A percentile compares a stretch with the other conserved stretches of the same genome.
Conservation (phyloP, 2,888 invertebrate genomes). For the Ichneumoninae sp. region DNA sequence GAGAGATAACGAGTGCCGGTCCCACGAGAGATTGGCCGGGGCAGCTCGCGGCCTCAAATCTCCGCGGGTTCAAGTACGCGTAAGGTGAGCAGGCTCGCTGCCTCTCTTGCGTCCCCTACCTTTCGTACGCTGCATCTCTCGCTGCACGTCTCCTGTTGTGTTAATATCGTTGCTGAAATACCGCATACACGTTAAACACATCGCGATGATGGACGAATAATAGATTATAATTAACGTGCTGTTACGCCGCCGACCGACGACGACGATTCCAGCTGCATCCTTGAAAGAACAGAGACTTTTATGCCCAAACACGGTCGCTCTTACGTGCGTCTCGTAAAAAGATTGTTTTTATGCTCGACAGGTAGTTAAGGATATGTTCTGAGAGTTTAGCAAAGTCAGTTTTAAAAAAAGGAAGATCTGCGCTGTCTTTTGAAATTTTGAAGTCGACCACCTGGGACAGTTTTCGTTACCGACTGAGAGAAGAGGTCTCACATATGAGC, state of each 20-base stretch:
- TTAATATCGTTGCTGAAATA: slow-evolving; percentile 51
- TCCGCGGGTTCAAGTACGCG: slow-evolving; percentile 78
- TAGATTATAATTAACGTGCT: slow-evolving; percentile 60
- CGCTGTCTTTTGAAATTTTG: background rate
- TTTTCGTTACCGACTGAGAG: too few species aligned
- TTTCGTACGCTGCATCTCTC: background rate
- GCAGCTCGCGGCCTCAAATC: slow-evolving; percentile 74
- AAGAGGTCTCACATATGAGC: too few species aligned
- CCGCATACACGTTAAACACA: slow-evolving; percentile 21
- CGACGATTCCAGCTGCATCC: slow-evolving; percentile 48
- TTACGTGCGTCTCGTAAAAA: slow-evolving; percentile 29
- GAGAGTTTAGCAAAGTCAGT: background rate
- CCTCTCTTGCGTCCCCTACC: slow-evolving; percentile 8
- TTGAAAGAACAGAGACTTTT: slow-evolving; percentile 35
- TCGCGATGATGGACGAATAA: slow-evolving; percentile 59
- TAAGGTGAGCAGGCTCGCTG: slow-evolving; percentile 38
- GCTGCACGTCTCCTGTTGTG: slow-evolving; percentile 40
- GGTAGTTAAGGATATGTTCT: background rate
- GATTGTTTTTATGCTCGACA: slow-evolving; percentile 19
- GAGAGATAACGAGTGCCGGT: slow-evolving; percentile 76
- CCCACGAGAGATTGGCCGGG: slow-evolving; percentile 71
- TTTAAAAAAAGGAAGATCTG: background rate
- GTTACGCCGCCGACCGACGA: slow-evolving; percentile 27
- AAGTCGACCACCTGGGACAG: background rate
- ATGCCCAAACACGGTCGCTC: slow-evolving; percentile 31